These are phyloP conservation scores for Solenopsis invicta DNA, from an alignment of 1,140 invertebrate species.

Conservation along the genomic window DNA sequence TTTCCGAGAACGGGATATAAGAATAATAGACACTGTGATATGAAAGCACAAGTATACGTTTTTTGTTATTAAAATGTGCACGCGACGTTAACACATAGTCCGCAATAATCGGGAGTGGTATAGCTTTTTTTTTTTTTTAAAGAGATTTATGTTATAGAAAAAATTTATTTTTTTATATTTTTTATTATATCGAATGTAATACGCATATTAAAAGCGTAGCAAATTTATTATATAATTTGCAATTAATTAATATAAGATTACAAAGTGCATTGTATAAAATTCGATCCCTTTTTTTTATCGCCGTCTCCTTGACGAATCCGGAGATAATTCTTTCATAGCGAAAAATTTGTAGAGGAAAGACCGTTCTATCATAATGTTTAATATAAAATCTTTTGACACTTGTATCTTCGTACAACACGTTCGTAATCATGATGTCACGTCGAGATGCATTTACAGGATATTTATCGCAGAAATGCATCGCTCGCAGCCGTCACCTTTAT, in stretches of 20 bases:
- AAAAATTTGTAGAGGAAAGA: neutral
- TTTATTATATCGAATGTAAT: neutral
- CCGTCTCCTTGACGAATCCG: neutral
- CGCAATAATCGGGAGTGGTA: neutral
- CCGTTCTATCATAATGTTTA: neutral
- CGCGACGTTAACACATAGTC: neutral
- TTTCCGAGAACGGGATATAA: neutral
- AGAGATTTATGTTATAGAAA: neutral
- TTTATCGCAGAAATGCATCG: conserved; percentile 14
- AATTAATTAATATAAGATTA: neutral
- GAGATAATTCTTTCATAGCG: neutral
- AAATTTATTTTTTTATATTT: neutral
- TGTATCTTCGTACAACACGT: neutral
- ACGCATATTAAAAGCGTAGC: neutral
- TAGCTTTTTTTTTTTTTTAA: neutral
- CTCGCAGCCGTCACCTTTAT: neutral
- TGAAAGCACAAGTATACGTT: neutral
- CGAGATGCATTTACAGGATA: conserved; percentile 6
- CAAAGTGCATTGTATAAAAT: neutral
- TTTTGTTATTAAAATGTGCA: neutral
- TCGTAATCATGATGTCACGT: conserved; percentile 27
- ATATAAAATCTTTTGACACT: conserved; percentile 3
- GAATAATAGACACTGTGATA: neutral
- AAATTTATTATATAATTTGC: neutral
- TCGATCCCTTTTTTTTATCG: neutral